Evolutionary conservation across 1,140 invertebrate species (phyloP).

Genomic region (Octopus sinensis): DNA sequence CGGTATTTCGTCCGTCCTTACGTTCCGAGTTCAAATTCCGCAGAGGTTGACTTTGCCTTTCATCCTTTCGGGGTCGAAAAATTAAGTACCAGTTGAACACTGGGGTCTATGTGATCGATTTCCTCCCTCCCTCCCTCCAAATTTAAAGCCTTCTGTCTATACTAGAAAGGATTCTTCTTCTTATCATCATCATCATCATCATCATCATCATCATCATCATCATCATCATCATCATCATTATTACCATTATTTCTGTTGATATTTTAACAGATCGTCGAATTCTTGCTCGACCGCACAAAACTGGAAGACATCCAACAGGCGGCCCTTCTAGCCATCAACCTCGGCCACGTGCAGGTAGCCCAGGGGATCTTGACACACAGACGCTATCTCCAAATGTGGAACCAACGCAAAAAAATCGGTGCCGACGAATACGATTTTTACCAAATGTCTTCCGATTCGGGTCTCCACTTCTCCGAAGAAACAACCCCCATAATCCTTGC

Average conservation of each 20-base stretch:
- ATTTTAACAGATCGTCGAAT: slow-evolving; percentile 42
- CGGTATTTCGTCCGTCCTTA: too few relatives aligned
- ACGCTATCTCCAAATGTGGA: slow-evolving; percentile 50
- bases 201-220: too few relatives aligned
- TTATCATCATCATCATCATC: too few relatives aligned
- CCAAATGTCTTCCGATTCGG: slow-evolving; percentile 38
- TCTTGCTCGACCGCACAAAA: slow-evolving; percentile 46
- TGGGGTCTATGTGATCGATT: too few relatives aligned
- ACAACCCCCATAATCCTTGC: slow-evolving; percentile 56
- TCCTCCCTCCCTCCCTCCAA: too few relatives aligned
- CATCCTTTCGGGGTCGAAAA: too few relatives aligned
- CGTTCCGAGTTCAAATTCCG: too few relatives aligned
- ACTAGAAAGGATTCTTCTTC: too few relatives aligned
- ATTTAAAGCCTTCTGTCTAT: too few relatives aligned
- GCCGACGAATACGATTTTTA: slow-evolving; percentile 43
- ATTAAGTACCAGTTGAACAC: too few relatives aligned
- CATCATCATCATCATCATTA: too few relatives aligned
- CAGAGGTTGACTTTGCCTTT: too few relatives aligned
- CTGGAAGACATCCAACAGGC: slow-evolving; percentile 53
- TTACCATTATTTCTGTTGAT: not conserved
- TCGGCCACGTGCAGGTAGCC: slow-evolving; percentile 53
- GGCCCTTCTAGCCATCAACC: slow-evolving; percentile 54
- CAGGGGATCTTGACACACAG: slow-evolving; percentile 54
- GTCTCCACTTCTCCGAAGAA: slow-evolving; percentile 50
- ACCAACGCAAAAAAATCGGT: slow-evolving; percentile 43